Evolutionary conservation across 2,113 vertebrate species (phyloP), one percentile per base, ranked within the genome.

Genomic region (Cheilinus undulatus): DNA sequence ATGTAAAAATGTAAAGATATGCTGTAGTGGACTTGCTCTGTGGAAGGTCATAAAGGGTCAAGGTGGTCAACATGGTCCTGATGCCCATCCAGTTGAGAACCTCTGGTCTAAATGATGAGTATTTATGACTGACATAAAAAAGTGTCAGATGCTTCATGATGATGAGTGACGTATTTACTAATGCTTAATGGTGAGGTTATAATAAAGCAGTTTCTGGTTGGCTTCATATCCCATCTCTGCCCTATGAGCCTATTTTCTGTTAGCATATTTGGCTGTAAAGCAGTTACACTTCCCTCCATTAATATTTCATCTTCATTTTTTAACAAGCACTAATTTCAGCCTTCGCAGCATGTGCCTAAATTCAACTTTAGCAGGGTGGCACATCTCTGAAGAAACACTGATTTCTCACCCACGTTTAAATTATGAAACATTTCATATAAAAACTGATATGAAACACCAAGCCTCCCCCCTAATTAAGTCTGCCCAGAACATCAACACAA

Each of bases 221-320:
- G n/a, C n/a, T n/a, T n/a, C n/a, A n/a, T 36, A 43, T 68, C 74
- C 57, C 50, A 3, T 45, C 19, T 24, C 27, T 45, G 54, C 50
- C 45, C 36, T 76, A 76, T 34, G 61, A 66, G 57, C 32, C 24
- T 50, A 36, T 74, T 66, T 78, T 62, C 58, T 57, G 82, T 82
- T 86, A 64, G 63, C 80, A 88, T 89, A 84, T 86, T 74, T 77
- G 71, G 78, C 74, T 80, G 77, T 86, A 86, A 84, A 88, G 54
- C 56, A 76, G 74, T 78, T 82, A 58, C 62, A 56, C 70, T 79
- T 86, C 68, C 23, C 27, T 40, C 13, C 24, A 78, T 88, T 70
- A 80, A 85, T 89, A 83, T 90, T 84, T 77, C 19, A 82, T 74
- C 64, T 24, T 11, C 49, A 59, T 42, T 67, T 76, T 76, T 20